Base-by-base conservation (phyloP, 2,888 invertebrate species). In the Maniola hyperantus region DNA sequence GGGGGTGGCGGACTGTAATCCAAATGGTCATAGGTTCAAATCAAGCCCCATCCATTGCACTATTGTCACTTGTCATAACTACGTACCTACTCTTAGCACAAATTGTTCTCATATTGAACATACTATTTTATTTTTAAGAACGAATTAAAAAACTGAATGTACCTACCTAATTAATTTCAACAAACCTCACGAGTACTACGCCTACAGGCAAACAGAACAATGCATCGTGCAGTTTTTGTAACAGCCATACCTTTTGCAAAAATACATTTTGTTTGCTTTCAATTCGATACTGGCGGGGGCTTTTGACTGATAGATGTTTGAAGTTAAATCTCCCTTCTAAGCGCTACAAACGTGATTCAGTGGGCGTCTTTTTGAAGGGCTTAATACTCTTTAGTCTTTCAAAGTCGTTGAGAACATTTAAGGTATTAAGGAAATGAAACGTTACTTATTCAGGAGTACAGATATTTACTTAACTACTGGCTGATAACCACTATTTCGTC, bases 251-350 rank as follows among this genome's bases (percentile, higher is more conserved):
- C 82, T 85, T 87, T 87, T 87, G 82, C 76, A 85, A 86, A 87
- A 88, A 87, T 84, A 88, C 74, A 76, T 79, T 81, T 83, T 91
- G 89, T 91, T 91, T 90, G 85, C 84, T 88, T 91, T 91, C 84
- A 85, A 91, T 91, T 90, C 88, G 77, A 70, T 73, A 73, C 74
- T 74, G 75, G 75, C 76, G 79, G 83, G 85, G 85, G 85, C 79
- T 82, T 82, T 77, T 79, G 70, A 78, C 79, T 80, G 82, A 85
- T 85, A 85, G 80, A 85, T 83, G 88, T 89, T 90, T 88, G 86
- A 88, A 89, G 89, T 86, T 88, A 90, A 90, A 88, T 89, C 89
- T 89, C 89, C 89, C 89, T 88, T 84, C 87, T 85, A 86, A 88
- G 89, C 79, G 86, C 77, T 84, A 79, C 79, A 84, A 88, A 85